Evolutionary conservation across 2,888 invertebrate species (phyloP).

Genomic region (Syrista parreyssii): DNA sequence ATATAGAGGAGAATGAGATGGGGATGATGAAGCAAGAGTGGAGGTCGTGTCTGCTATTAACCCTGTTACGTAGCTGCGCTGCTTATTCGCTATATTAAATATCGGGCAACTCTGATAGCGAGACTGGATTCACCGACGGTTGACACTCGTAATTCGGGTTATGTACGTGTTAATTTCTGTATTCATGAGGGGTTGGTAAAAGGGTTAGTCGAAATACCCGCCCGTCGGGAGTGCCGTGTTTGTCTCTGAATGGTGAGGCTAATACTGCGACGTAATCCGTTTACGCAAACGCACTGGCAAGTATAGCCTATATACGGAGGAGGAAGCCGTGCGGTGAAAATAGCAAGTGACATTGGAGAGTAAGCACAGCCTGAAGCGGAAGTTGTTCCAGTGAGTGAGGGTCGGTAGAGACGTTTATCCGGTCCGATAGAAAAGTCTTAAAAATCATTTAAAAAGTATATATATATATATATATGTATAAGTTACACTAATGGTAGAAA

Average conservation of each 20-base stretch:
- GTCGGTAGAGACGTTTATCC: neutral
- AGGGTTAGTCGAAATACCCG: slow-evolving; percentile 45
- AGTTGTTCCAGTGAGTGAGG: neutral
- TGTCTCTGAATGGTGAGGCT: slow-evolving; percentile 62
- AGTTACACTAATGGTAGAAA: neutral
- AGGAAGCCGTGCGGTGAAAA: neutral
- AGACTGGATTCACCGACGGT: slow-evolving; percentile 27
- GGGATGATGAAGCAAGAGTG: slow-evolving; percentile 1
- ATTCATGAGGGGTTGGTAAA: slow-evolving; percentile 57
- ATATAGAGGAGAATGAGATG: slow-evolving; percentile 19
- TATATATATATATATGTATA: too few species aligned
- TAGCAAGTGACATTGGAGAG: neutral
- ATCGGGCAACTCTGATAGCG: slow-evolving; percentile 9
- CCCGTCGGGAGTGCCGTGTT: slow-evolving; percentile 28
- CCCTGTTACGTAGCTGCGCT: slow-evolving; percentile 53
- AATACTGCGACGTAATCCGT: slow-evolving; percentile 62
- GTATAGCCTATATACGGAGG: neutral
- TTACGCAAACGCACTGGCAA: slow-evolving; percentile 39
- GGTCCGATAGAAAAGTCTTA: neutral
- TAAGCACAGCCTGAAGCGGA: neutral
- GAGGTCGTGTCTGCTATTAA: slow-evolving; percentile 42
- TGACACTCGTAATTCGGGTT: slow-evolving; percentile 51
- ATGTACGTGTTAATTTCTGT: slow-evolving; percentile 61
- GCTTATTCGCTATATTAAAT: slow-evolving; percentile 45
- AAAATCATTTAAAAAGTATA: neutral